phyloP scores from a whole-genome alignment of 2,888 invertebrate genomes.

The Zhengitettix transpicula region DNA sequence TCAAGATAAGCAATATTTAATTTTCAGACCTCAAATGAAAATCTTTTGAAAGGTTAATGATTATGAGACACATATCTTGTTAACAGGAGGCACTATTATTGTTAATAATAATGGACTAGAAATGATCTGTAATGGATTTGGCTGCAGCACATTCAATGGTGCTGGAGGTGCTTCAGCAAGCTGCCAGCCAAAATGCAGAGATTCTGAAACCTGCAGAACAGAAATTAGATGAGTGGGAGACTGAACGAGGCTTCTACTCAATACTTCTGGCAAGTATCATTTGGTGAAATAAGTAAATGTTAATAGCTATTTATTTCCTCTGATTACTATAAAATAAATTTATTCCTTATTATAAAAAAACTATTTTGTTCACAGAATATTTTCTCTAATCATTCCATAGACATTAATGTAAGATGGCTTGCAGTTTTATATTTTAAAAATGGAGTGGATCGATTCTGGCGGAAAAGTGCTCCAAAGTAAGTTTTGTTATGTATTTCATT shows the following conservation, averaged over 20 bases:
- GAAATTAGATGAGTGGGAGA: conserved; percentile 77
- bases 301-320: no score
- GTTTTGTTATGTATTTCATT: conserved; percentile 18
- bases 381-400: conserved; percentile 54
- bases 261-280: conserved; percentile 49
- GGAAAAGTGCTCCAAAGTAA: conserved; percentile 62
- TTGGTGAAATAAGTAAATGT: no score
- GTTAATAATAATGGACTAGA: no score
- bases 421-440: conserved; percentile 88
- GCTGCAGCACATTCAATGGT: conserved; percentile 28
- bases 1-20: no score
- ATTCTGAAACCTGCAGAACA: conserved; percentile 76
- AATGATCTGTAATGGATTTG: conserved; percentile 9
- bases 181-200: conserved; percentile 69
- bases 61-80: no score
- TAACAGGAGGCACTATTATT: no score
- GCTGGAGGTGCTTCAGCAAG: conserved; percentile 60
- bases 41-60: no score
- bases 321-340: no score
- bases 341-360: no score
- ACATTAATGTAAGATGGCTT: conserved; percentile 76
- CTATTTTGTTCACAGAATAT: conserved; percentile 41
- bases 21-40: no score
- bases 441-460: conserved; percentile 85
- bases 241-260: conserved; percentile 75